These are phyloP conservation scores for Apamea epomidion DNA, from an alignment of 2,888 invertebrate species.

Conservation along the genomic window DNA sequence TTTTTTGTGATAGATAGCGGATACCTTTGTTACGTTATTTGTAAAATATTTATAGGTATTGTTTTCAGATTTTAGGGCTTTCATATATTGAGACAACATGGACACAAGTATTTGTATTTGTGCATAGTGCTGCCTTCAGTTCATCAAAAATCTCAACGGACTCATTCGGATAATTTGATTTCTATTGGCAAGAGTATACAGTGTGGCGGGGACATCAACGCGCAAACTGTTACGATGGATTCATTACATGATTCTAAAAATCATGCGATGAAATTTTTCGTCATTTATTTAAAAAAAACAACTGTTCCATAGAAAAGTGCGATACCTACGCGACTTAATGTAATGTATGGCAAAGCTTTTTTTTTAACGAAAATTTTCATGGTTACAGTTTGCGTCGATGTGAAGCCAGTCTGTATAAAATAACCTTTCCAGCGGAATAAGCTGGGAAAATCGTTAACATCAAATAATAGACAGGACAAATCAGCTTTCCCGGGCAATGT, in stretches of 20 bases:
- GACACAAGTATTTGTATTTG: not conserved
- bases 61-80: no score
- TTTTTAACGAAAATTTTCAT: no score
- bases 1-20: conserved; percentile 6
- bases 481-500: not conserved
- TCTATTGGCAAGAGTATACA: not conserved
- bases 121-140: not conserved
- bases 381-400: no score
- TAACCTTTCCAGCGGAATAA: not conserved
- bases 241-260: no score
- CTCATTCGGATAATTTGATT: not conserved
- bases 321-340: no score
- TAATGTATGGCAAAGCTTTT: no score
- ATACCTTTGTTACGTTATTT: not conserved
- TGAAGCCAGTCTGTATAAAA: not conserved
- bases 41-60: not conserved
- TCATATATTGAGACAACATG: not conserved
- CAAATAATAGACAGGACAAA: not conserved
- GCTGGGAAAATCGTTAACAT: not conserved
- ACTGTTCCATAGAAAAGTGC: no score
- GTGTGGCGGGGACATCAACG: no score
- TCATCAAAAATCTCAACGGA: not conserved
- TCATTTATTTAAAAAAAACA: no score
- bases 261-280: no score
- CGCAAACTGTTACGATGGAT: no score